Evolutionary conservation across 1,140 invertebrate genomes (phyloP).

Genomic region (Orussus abietinus): DNA sequence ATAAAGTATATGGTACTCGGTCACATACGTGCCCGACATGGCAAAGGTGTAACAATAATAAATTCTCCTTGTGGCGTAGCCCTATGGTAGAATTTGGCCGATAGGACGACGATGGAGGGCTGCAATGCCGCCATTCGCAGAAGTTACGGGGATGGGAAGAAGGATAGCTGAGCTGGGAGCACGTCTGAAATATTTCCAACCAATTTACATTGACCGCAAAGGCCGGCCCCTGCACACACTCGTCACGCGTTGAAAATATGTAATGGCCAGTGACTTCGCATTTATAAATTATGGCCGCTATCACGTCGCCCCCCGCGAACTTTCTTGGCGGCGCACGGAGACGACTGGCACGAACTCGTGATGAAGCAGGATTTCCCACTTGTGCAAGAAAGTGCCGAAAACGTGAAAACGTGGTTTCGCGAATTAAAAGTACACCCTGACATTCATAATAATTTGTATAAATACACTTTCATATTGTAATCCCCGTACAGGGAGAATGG

Average conservation of each 20-base stretch:
- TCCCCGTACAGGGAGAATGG: too few relatives aligned
- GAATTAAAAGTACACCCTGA: too few relatives aligned
- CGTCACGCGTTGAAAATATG: slow-evolving; percentile 25
- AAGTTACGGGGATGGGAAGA: slow-evolving; percentile 8
- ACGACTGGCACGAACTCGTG: too few relatives aligned
- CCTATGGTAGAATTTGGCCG: slow-evolving; percentile 20
- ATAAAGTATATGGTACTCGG: slow-evolving; percentile 26
- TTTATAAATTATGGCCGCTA: slow-evolving; percentile 1
- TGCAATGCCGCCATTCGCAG: neutral
- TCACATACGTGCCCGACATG: slow-evolving; percentile 36
- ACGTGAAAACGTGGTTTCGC: too few relatives aligned
- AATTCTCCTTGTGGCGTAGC: slow-evolving; percentile 23
- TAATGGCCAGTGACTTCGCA: slow-evolving; percentile 22
- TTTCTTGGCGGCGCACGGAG: too few relatives aligned
- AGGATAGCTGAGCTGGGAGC: neutral
- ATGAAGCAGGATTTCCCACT: too few relatives aligned
- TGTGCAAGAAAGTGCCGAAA: too few relatives aligned
- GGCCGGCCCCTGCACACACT: slow-evolving; percentile 19
- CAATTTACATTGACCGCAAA: slow-evolving; percentile 35
- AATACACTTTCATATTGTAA: too few relatives aligned
- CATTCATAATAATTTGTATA: too few relatives aligned
- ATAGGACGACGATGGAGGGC: slow-evolving; percentile 20
- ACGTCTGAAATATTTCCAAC: slow-evolving; percentile 32
- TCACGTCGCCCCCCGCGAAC: neutral
- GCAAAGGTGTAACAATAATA: slow-evolving; percentile 33